phyloP scores from a whole-genome alignment of 1,140 invertebrate genomes.

The Achatina immaculata region DNA sequence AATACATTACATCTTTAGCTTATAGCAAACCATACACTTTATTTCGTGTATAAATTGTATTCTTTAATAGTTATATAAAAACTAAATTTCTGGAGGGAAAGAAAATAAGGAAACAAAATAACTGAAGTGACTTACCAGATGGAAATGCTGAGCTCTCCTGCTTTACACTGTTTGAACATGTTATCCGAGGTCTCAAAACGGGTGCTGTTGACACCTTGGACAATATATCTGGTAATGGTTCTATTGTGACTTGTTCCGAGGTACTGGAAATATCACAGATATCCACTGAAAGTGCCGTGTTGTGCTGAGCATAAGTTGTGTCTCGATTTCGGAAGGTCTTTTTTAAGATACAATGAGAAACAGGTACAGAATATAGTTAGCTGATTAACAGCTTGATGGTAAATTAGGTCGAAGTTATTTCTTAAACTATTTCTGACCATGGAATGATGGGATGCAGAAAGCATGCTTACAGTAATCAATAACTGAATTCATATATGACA shows the following conservation, averaged over 20 bases:
- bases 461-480: neutral
- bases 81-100: too few species aligned
- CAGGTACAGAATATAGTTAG: too few species aligned
- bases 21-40: too few species aligned
- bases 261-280: slow-evolving; percentile 8
- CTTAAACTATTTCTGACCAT: too few species aligned
- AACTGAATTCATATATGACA: too few species aligned
- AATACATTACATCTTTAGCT: too few species aligned
- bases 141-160: slow-evolving; percentile 50
- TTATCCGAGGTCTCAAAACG: slow-evolving; percentile 57
- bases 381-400: too few species aligned
- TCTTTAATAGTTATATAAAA: too few species aligned
- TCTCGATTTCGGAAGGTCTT: slow-evolving; percentile 26
- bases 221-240: slow-evolving; percentile 64
- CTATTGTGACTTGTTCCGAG: slow-evolving; percentile 52
- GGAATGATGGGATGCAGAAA: neutral
- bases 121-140: slow-evolving; percentile 51
- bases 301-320: slow-evolving; percentile 26
- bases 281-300: slow-evolving; percentile 31
- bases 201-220: slow-evolving; percentile 51
- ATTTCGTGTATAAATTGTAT: too few species aligned
- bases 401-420: too few species aligned
- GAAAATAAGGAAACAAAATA: too few species aligned
- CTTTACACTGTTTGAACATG: slow-evolving; percentile 48
- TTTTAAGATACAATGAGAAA: too few species aligned